Base-by-base conservation (phyloP, 2,888 invertebrate species). In the Mycalesis mineus region DNA sequence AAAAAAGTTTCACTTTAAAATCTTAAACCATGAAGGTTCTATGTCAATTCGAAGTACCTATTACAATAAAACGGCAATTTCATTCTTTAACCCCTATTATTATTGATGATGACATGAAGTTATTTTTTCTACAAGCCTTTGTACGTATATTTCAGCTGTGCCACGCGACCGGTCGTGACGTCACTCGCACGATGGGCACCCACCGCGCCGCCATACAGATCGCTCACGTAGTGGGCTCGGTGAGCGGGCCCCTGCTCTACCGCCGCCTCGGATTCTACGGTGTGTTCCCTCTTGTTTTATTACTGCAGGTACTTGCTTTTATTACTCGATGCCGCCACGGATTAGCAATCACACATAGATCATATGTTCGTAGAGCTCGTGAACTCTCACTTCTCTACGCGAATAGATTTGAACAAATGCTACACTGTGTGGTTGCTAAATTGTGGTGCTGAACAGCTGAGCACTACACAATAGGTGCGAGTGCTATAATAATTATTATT, bases 191-290 rank as follows among this genome's bases (percentile, higher is more conserved):
- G 84, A 95, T 73, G 95, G 95, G 66, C 75, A 94, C 65, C 4
- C 90, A 90, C 65, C 80, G 90, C 2, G 90, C 89, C 9, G 83
- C 88, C 45, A 84, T 88, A 28, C 90, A 90, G 60, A 81, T 88
- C 56, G 85, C 88, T 1, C 87, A 88, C 64, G 86, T 90, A 36
- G 61, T 84, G 14, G 96, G 96, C 0, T 91, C 95, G 51, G 92
- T 95, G 1, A 74, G 94, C n/a, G 95, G 95, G 13, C 96, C 96
- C 0, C 88, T 94, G n/a, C 83, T 95, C 13, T 93, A 94, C 71
- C 91, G 92, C 51, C 84, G 91, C 70, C 89, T 94, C 39, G 94
- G 94, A 60, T 94, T 94, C 84, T 94, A 93, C 82, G 94, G 94
- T 70, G 93, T 94, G 69, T 94, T 94, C 77, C 91, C 92, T 41